A percentile compares a stretch with the other conserved stretches of the same genome.
Evolutionary conservation across 2,888 invertebrate genomes (phyloP).

Genomic region (Buathra laborator): DNA sequence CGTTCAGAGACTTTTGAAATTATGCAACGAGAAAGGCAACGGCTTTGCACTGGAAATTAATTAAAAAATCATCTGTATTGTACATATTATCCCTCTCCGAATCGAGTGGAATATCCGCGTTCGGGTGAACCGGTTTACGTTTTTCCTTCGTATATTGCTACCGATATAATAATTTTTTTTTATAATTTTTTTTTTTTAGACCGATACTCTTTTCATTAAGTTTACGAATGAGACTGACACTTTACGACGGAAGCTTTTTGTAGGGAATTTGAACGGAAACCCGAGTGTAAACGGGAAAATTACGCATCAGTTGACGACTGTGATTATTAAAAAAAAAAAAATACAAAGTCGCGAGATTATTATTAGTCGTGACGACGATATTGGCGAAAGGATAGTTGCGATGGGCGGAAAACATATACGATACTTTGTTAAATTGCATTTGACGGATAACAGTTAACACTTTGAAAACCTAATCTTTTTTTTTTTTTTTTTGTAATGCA

Average conservation of each 20-base stretch:
- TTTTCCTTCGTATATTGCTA: conserved; percentile 31
- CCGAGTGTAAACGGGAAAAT: conserved; percentile 25
- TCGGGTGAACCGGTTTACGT: conserved; percentile 12
- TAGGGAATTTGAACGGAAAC: conserved; percentile 37
- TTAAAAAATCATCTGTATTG: background rate
- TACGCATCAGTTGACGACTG: conserved; percentile 51
- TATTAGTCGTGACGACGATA: background rate
- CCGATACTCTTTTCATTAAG: conserved; percentile 40
- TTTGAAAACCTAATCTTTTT: background rate
- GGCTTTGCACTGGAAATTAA: conserved; percentile 8
- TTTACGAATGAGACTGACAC: conserved; percentile 62
- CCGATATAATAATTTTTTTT: conserved; percentile 16
- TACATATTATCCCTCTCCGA: conserved; percentile 33
- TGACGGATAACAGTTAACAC: conserved; percentile 3
- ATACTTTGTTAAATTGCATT: conserved; percentile 25
- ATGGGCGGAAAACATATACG: background rate
- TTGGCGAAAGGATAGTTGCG: background rate
- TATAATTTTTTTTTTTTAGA: conserved; percentile 43
- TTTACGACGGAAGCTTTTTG: conserved; percentile 42
- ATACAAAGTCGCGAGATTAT: background rate
- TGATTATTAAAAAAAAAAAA: conserved; percentile 40
- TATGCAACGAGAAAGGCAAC: conserved; percentile 6
- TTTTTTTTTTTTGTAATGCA: conserved; percentile 55
- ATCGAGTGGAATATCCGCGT: conserved; percentile 25
- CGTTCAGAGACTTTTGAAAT: background rate